These are phyloP conservation scores for Peromyscus nudipes DNA, from an alignment of 2,797 vertebrate species.

Conservation along the genomic window DNA sequence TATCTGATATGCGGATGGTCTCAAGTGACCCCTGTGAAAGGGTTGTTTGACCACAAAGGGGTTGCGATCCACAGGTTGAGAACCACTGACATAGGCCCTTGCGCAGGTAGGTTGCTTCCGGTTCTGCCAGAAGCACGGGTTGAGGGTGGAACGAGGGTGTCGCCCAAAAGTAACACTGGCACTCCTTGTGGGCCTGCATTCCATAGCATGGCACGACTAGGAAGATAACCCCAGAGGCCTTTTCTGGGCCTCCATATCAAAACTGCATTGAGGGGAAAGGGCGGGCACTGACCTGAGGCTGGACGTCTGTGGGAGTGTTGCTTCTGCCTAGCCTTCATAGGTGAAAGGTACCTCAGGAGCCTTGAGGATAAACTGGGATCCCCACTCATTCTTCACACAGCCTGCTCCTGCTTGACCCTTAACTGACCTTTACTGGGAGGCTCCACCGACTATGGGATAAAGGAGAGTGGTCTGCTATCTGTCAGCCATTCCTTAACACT, in stretches of 20 bases:
- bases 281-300: rapidly evolving
- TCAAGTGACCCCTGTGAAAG: neutral
- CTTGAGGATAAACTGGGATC: neutral
- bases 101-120: neutral
- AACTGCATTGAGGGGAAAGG: too few relatives aligned
- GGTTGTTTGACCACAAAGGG: neutral
- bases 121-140: neutral
- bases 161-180: neutral
- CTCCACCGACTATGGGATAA: rapidly evolving
- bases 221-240: neutral
- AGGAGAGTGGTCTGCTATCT: neutral
- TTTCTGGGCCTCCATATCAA: neutral
- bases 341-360: neutral
- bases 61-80: neutral
- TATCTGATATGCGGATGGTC: neutral
- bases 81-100: neutral
- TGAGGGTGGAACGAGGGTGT: neutral
- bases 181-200: too few relatives aligned
- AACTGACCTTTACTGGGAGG: neutral
- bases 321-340: neutral
- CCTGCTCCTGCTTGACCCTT: neutral
- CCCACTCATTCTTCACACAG: neutral
- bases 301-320: neutral
- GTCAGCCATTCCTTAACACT: neutral
- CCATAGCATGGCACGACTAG: neutral